Evolutionary conservation across 2,113 vertebrate species (phyloP).

Genomic region (Callorhinus ursinus): DNA sequence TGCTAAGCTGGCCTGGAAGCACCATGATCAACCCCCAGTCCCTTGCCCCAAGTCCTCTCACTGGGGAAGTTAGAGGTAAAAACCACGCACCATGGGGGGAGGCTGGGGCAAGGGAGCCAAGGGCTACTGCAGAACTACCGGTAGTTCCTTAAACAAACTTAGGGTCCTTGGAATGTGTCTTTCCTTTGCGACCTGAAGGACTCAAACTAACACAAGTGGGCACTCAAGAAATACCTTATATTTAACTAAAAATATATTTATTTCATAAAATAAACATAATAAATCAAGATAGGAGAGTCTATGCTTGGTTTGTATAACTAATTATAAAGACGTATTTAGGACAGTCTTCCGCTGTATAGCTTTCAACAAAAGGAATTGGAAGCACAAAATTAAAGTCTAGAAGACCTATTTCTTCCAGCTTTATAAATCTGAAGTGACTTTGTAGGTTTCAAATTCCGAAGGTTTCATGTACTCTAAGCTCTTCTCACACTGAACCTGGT

Average conservation of each 20-base stretch:
- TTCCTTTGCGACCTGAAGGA: background rate
- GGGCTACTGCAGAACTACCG: background rate
- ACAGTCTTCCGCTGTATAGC: background rate
- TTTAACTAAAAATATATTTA: background rate
- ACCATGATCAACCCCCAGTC: background rate
- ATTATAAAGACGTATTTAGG: background rate
- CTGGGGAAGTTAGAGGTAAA: background rate
- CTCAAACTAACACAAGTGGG: background rate
- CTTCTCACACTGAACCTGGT: background rate
- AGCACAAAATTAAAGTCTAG: background rate
- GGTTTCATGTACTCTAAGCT: background rate
- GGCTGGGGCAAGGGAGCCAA: background rate
- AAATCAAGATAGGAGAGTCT: background rate
- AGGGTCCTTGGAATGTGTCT: background rate
- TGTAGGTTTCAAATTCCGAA: background rate
- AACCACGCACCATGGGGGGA: background rate
- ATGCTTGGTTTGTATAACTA: background rate
- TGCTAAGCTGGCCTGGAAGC: background rate
- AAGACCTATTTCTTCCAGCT: background rate
- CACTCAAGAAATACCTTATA: background rate
- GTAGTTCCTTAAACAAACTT: background rate
- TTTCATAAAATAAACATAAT: background rate
- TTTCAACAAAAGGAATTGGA: conserved; percentile 14
- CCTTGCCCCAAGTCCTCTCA: background rate
- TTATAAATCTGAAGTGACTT: background rate